Conservation (phyloP, 1,140 invertebrate species). For the Dinoponera quadriceps region DNA sequence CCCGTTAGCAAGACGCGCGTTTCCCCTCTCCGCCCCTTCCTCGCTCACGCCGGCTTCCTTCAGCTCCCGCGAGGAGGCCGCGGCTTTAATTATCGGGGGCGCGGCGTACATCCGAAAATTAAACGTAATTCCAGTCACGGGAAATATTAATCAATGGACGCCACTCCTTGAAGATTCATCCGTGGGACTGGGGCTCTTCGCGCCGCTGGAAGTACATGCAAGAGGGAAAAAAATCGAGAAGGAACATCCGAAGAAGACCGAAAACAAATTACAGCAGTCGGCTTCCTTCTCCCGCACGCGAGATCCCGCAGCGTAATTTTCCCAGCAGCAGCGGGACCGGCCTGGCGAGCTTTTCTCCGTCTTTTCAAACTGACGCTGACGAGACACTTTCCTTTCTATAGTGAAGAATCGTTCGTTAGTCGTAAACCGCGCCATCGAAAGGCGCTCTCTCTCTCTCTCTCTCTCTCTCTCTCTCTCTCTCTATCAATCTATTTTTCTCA, state of each 20-base stretch:
- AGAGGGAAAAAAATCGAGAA: conserved; percentile 44
- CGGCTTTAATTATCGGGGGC: conserved; percentile 25
- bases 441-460: too few relatives aligned
- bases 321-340: conserved; percentile 62
- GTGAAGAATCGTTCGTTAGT: conserved; percentile 80
- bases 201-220: conserved; percentile 39
- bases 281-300: conserved; percentile 38
- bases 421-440: conserved; percentile 62
- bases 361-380: conserved; percentile 75
- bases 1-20: background rate
- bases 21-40: too few relatives aligned
- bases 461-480: too few relatives aligned
- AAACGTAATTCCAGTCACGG: conserved; percentile 20
- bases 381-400: conserved; percentile 79
- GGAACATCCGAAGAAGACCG: conserved; percentile 66
- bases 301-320: conserved; percentile 73
- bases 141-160: conserved; percentile 54
- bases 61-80: too few relatives aligned
- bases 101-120: conserved; percentile 24
- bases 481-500: too few relatives aligned
- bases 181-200: conserved; percentile 2
- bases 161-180: conserved; percentile 53
- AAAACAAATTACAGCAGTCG: conserved; percentile 78
- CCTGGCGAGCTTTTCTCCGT: conserved; percentile 74
- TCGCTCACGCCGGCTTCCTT: too few relatives aligned